Base-by-base conservation (phyloP, 1,140 invertebrate species). In the Drosophila auraria region DNA sequence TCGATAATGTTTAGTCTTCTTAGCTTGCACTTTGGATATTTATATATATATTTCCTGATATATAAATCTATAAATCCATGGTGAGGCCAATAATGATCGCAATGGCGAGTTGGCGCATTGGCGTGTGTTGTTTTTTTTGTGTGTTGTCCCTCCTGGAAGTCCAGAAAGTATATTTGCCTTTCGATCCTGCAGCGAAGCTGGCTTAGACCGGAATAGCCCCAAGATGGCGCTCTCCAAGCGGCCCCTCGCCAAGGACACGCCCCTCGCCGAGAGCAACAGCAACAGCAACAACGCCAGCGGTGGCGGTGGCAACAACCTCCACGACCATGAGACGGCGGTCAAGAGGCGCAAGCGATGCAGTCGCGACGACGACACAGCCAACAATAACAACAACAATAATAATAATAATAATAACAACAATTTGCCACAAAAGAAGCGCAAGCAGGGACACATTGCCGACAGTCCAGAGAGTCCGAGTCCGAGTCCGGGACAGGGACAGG, bases 351-450 rank as follows among this genome's bases (percentile, higher is more conserved):
- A 93, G 45, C 92, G 92, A 15, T 84, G 81, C 71, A 91, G 86
- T 70, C 91, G 92, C 56, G 92, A 93, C 63, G 92, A 93, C 25
- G 92, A 93, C 45, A 50, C 83, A 1, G 33, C 40, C 62, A 95
- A 69, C 95, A 95, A 5, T 95, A 96, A 73, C 95, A 96, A 90
- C 95, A 96, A 75, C 40, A 95, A 93, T 5, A 94, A 95, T 25
- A 92, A 94, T 36, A 30, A 40, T 23, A 76, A 14, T 15, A 73
- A 25, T 23, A 62, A 78, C 30, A 66, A 63, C 51, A 66, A 57
- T 27, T 68, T 84, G 72, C 80, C 65, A 15, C 75, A 75, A 50
- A 71, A 78, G 68, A 68, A 70, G 23, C 70, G 50, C 20, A 82
- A 77, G 14, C 74, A 42, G 33, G 69, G 54, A 15, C 62, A 58